Base-by-base conservation (phyloP, 2,113 vertebrate species). In the Boleophthalmus pectinirostris region DNA sequence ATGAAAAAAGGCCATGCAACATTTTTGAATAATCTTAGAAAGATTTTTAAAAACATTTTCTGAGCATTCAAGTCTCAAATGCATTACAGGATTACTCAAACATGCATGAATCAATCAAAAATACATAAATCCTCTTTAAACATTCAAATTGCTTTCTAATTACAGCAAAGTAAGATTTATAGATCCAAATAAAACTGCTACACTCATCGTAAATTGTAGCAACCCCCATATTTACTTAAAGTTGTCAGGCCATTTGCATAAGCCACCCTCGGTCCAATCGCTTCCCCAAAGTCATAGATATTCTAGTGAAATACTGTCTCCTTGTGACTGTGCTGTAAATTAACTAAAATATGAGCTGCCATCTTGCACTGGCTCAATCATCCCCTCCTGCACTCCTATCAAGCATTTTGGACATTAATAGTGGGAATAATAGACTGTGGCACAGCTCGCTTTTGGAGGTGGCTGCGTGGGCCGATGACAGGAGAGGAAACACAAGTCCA, bases 201-300 rank as follows among this genome's bases (percentile, higher is more conserved):
- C 47, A 64, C 72, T 49, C 18, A 51, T 79, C 69, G 69, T 74
- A 81, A 47, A 79, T 81, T 72, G 75, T 20, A 67, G 43, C 10
- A 57, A 61, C 60, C n/a, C 66, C 53, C 66, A 56, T 73, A 51
- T 61, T 81, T 86, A 80, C 85, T 80, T 78, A 70, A 53, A 58
- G 61, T 68, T 79, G 83, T 84, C 82, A 79, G 56, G 10, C 16
- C 43, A 80, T 85, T 80, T 83, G 79, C 81, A 81, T 81, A 74
- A 6, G 24, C 15, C 73, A 75, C 81, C 81, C 85, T 90, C 84
- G 29, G 79, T 47, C 53, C 73, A 49, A 15, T 24, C 0, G 25
- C 71, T 78, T 70, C 54, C 72, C 77, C 51, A 70, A 49, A 64
- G 53, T 13, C 74, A 49, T 83, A 81, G 64, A 82, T 77, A 58